Evolutionary conservation across 2,888 invertebrate species (phyloP), one percentile per base, ranked within the genome.

Genomic region (Cheilosia variabilis): DNA sequence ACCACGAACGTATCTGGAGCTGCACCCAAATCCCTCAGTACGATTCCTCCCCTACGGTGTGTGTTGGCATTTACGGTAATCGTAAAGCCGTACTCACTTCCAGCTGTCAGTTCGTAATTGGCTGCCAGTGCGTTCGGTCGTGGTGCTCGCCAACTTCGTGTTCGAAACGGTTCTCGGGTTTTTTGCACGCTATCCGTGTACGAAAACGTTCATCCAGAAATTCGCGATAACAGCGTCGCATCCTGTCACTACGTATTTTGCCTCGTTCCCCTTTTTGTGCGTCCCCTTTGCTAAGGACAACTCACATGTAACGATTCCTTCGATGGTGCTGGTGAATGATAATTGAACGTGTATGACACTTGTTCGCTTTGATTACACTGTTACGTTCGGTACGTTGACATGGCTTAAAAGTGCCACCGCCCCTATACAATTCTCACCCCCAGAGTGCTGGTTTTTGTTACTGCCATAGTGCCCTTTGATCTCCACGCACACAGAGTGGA

Each of bases 31-130:
- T 76, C 27, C 45, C 17, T 69, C 47, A 47, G 47, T 60, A 37
- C 17, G 22, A 15, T 43, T 47, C 53, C 69, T 65, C 60, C 69
- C 81, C 66, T 47, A 45, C 60, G 69, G 53, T 73, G 65, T 82
- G 58, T 81, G 76, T 71, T 76, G 81, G 81, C 47, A 81, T 86
- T 71, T 65, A 60, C 52, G 15, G 22, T n/a, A 17, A 47, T 68
- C 69, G 63, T 53, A 62, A 80, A 80, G 41, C 63, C 69, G 58
- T 71, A 34, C 62, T 81, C 52, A 41, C 31, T 45, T 71, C 72
- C 76, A 80, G 66, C 80, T 86, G 86, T 72, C 77, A 86, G 86
- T 86, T 57, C 52, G 76, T 86, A 86, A 86, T 86, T 86, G 86
- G 86, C 86, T 81, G 65, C 65, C 81, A 66, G 71, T 76, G 81